Base-by-base conservation (phyloP, 2,888 invertebrate species). In the Napeogenes sylphis region DNA sequence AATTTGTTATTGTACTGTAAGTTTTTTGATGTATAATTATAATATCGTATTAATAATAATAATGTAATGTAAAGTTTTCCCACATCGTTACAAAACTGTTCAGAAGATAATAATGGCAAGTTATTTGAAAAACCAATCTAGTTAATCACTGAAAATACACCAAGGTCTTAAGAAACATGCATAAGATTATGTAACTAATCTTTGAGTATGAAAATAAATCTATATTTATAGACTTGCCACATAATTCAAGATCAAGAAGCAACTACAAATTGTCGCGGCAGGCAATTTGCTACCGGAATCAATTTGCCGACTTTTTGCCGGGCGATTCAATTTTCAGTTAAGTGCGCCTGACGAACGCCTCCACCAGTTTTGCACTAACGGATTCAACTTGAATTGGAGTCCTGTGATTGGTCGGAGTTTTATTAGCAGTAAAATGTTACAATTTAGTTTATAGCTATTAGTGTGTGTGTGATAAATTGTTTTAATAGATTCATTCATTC, bases 261-360 rank as follows among this genome's bases (percentile, higher is more conserved):
- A 66, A 63, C 68, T 58, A 70, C 63, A 65, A 68, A 62, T 62
- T 70, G 66, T 70, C 65, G 73, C 69, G 72, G 71, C 73, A 71
- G 78, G 72, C 84, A 86, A 87, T 87, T 87, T 86, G 84, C 84
- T 85, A 85, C 84, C 81, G 80, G 87, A 87, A 87, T 87, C 87
- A 88, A 88, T 88, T 87, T 87, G 84, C 81, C 75, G 73, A 74
- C 75, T 88, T 87, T 87, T 87, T 88, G 85, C 81, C 81, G 79
- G 60, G 75, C 81, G 83, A 83, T 84, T 86, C 83, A 85, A 87
- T 87, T 82, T 83, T 73, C 76, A 73, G 77, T 72, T 68, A 67
- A 71, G 69, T 71, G 72, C 68, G 59, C 67, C 42, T 42, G 58
- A 63, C 70, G 60, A 61, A 66, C 73, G 71, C 71, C 68, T 68